A percentile compares a stretch with the other conserved stretches of the same genome.
Conservation (phyloP, 2,888 invertebrate species). For the Eupithecia centaureata region DNA sequence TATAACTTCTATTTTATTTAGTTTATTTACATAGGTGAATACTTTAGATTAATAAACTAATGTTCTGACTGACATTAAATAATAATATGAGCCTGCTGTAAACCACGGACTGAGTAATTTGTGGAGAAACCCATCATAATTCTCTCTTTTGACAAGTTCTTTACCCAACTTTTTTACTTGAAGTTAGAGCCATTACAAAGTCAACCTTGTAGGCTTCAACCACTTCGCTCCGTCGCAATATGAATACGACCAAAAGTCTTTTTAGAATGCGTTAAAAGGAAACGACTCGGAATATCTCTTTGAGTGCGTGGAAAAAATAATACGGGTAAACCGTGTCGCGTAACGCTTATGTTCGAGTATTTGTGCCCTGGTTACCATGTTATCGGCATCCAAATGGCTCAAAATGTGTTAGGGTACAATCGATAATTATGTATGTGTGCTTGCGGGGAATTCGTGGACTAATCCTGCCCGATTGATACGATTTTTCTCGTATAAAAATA, state of each 20-base stretch:
- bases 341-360: conserved; percentile 49
- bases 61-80: neutral
- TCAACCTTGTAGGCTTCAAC: neutral
- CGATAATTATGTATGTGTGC: conserved; percentile 30
- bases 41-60: neutral
- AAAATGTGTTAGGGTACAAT: conserved; percentile 38
- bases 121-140: neutral
- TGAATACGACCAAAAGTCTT: conserved; percentile 50
- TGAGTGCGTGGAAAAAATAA: conserved; percentile 65
- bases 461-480: no score
- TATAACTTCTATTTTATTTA: no score
- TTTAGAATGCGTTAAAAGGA: conserved; percentile 74
- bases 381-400: conserved; percentile 43
- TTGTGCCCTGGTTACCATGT: conserved; percentile 49
- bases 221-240: conserved; percentile 8
- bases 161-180: neutral
- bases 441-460: neutral
- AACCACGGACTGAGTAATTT: neutral
- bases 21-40: no score
- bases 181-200: neutral
- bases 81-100: neutral
- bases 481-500: no score
- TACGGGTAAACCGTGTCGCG: conserved; percentile 50
- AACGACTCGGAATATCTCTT: conserved; percentile 59
- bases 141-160: neutral